Base-by-base conservation (phyloP, 2,797 vertebrate genomes). In the Nasua narica region DNA sequence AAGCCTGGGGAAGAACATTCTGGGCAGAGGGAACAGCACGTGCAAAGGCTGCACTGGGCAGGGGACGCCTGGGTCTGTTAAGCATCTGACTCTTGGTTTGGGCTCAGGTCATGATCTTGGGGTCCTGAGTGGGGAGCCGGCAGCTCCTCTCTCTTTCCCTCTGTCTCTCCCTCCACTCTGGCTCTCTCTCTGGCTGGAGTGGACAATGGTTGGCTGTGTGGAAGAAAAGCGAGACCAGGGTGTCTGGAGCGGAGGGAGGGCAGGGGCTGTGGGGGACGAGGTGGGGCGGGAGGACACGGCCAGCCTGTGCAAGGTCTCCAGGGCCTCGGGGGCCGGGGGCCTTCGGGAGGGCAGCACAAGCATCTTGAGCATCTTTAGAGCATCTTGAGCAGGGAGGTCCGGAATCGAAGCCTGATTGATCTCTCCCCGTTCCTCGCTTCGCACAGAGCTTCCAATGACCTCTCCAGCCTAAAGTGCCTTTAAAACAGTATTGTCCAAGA, bases 231-330 rank as follows among this genome's bases (percentile, higher is more conserved):
- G 32, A 90, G 74, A 21, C 65, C 2, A 18, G 32, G 11, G 4
- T 67, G 76, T 14, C 27, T 2, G 12, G 29, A 19, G 16, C 3
- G 3, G 40, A 23, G 1, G 3, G 7, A 62, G 5, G 27, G 4
- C 29, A 7, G 12, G n/a, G 52, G 27, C 35, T 29, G 2, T 3
- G 8, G 72, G 35, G 69, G 9, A 16, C 1, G 27, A 25, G 40
- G 7, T 0, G 11, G 65, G 35, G 9, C 0, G 0, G 3, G 40
- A 46, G 16, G 40, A 19, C 56, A 7, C 0, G 2, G 21, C 35
- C 40, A 10, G n/a, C 18, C 32, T 15, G 8, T 52, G 27, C 3
- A n/a, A 15, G 5, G 58, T 14, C 62, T 32, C 29, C 14, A 40
- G 70, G 82, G 70, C 3, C 27, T 37, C 0, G 0, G 21, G 35